Base-by-base conservation (phyloP, 2,797 vertebrate species). In the Rhinatrema bivittatum region DNA sequence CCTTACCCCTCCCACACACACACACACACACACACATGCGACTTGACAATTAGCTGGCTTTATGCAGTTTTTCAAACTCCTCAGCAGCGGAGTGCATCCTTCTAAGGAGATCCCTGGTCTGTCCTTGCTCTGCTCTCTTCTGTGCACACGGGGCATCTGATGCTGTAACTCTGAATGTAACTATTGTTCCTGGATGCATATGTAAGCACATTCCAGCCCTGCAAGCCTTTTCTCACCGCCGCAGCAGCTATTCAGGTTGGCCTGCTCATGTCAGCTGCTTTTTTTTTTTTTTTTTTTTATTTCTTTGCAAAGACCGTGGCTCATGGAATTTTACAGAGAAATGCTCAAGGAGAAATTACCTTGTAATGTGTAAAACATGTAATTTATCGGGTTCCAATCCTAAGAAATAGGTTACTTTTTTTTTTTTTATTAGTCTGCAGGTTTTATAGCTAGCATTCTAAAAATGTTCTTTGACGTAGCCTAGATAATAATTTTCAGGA, bases 151-250 rank as follows among this genome's bases (percentile, higher is more conserved):
- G n/a, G n/a, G 46, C 19, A 11, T 27, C 42, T 14, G 13, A 19
- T 38, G 34, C 44, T 33, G n/a, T 19, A 2, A 29, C 54, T 46
- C 20, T 65, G 56, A 63, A 60, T 44, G 36, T 43, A 50, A 11
- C 50, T 34, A 24, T 71, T 77, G 62, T 65, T 49, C 51, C 23
- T 17, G 18, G 25, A 35, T 29, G 28, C 42, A 5, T 25, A 39
- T 36, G 38, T 43, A 56, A 53, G 39, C 41, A 52, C 62, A 35
- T 59, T 67, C 61, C 53, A n/a, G 25, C 56, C 46, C 41, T 26
- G 12, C 8, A 24, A 39, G 52, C 36, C 24, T 47, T 21, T 21
- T 65, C 68, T 54, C 26, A n/a, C 65, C 50, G 40, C 16, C 34
- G 53, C 47, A 13, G 18, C 12, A 42, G 43, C 37, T 29, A 3